These are phyloP conservation scores for Platorchestia sp. DNA, from an alignment of 1,140 invertebrate species.

Conservation along the genomic window DNA sequence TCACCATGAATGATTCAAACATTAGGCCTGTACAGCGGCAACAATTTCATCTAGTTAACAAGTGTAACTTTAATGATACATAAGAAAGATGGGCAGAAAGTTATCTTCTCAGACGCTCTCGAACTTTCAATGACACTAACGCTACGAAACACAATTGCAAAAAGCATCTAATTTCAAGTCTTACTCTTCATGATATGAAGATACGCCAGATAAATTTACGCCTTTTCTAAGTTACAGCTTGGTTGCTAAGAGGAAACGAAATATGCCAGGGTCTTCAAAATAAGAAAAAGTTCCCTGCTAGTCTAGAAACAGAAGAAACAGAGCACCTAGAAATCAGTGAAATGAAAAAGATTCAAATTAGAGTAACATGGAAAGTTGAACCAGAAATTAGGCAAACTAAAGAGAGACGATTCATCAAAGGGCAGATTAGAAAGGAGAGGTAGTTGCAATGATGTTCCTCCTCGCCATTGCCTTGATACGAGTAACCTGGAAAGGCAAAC, in stretches of 20 bases:
- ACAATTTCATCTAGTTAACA: constrained; percentile 2
- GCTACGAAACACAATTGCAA: background rate
- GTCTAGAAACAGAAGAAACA: background rate
- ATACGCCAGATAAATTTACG: background rate
- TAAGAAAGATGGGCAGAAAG: background rate
- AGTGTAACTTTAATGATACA: background rate
- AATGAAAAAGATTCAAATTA: background rate
- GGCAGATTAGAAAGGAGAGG: background rate
- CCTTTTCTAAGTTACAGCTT: background rate
- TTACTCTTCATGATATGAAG: background rate
- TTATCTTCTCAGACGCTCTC: background rate
- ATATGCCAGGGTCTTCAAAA: background rate
- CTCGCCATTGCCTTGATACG: background rate
- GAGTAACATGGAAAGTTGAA: background rate
- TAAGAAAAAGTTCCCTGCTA: background rate
- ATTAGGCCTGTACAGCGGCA: constrained; percentile 1
- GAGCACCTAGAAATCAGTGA: background rate
- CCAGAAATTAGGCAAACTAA: background rate
- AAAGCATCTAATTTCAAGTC: background rate
- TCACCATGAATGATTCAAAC: background rate
- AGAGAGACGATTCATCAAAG: background rate
- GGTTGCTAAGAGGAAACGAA: background rate
- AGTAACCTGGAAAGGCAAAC: background rate
- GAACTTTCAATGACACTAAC: background rate
- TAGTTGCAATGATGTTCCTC: background rate